Evolutionary conservation across 2,113 vertebrate genomes (phyloP).

Genomic region (Amphiprion percula): DNA sequence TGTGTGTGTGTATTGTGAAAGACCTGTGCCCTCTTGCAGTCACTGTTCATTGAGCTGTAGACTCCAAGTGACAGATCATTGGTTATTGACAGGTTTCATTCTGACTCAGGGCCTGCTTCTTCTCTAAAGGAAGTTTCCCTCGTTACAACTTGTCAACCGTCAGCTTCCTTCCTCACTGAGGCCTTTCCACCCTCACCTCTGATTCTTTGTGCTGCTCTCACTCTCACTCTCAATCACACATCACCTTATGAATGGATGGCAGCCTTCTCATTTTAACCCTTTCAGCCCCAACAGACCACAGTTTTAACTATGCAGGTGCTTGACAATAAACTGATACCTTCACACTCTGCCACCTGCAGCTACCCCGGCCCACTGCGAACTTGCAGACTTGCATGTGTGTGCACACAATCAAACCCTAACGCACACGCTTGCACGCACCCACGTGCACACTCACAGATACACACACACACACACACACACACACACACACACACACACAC

Average conservation of each 20-base stretch:
- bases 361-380: background rate
- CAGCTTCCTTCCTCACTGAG: constrained; percentile 67
- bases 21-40: constrained; percentile 1
- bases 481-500: too few species aligned
- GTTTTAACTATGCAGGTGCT: constrained; percentile 28
- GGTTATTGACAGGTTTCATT: constrained; percentile 72
- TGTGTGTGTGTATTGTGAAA: constrained; percentile 29
- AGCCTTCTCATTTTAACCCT: constrained; percentile 48
- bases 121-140: constrained; percentile 67
- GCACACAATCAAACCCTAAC: background rate
- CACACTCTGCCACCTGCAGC: constrained; percentile 2
- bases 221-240: constrained; percentile 69
- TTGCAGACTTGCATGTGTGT: background rate
- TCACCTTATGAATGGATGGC: constrained; percentile 71
- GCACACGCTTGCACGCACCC: background rate
- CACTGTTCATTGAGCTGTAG: constrained; percentile 71
- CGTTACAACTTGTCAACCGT: constrained; percentile 70
- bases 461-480: too few species aligned
- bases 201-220: constrained; percentile 2
- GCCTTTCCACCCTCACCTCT: constrained; percentile 44
- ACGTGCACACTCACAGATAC: too few species aligned
- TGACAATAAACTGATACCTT: constrained; percentile 24
- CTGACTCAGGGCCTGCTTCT: constrained; percentile 61
- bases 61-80: constrained; percentile 41
- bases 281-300: background rate